A percentile compares a stretch with the other conserved stretches of the same genome.
Evolutionary conservation across 1,140 invertebrate genomes (phyloP).

Genomic region (Brachionus rubens): DNA sequence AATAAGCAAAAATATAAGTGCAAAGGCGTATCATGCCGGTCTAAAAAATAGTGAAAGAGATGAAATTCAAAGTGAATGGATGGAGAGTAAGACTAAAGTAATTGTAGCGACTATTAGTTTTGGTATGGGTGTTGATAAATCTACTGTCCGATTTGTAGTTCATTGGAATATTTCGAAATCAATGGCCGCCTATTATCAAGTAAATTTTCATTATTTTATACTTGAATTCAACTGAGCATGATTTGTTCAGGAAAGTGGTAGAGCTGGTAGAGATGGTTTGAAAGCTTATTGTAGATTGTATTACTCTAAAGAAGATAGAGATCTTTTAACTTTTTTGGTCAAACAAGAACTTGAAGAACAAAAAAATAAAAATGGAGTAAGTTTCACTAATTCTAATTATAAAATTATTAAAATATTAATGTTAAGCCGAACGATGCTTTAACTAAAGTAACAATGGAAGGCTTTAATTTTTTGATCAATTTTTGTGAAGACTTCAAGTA

Average conservation of each 20-base stretch:
- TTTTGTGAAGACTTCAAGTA: slow-evolving; percentile 45
- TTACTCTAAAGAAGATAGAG: slow-evolving; percentile 45
- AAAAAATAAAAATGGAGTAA: slow-evolving; percentile 1
- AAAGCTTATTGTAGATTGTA: slow-evolving; percentile 32
- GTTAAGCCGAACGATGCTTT: not conserved
- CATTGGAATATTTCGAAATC: slow-evolving; percentile 47
- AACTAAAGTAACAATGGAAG: not conserved
- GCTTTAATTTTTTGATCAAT: slow-evolving; percentile 15
- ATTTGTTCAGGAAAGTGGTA: slow-evolving; percentile 28
- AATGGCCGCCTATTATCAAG: slow-evolving; percentile 47
- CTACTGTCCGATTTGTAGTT: slow-evolving; percentile 63
- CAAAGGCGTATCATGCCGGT: slow-evolving; percentile 69
- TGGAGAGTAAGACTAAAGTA: slow-evolving; percentile 56
- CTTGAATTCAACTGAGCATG: too few species aligned
- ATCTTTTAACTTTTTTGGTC: slow-evolving; percentile 27
- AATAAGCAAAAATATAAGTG: slow-evolving; percentile 62
- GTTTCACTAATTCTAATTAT: not conserved
- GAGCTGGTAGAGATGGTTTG: slow-evolving; percentile 46
- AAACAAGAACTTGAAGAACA: slow-evolving; percentile 44
- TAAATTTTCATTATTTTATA: not conserved
- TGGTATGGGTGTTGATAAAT: slow-evolving; percentile 74
- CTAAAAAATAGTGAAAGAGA: slow-evolving; percentile 54
- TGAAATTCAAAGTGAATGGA: slow-evolving; percentile 43
- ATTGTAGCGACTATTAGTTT: slow-evolving; percentile 68
- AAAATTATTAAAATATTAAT: not conserved